Percentiles rank a stretch among this genome's conserved stretches.
Evolutionary conservation across 2,888 invertebrate species (phyloP).

Genomic region (Atrina japonica): DNA sequence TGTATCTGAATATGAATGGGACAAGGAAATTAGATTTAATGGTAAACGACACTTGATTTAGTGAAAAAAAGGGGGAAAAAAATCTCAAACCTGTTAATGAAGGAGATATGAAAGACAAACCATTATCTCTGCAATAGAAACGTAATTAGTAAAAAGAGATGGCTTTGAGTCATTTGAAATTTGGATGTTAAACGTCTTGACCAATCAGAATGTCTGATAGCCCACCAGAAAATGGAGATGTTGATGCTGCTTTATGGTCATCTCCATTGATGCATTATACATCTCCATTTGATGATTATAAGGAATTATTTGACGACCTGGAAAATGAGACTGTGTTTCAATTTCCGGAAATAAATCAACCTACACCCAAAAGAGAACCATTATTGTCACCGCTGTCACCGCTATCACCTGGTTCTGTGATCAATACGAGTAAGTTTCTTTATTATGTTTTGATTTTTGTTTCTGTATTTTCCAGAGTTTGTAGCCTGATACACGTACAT

Average conservation of each 20-base stretch:
- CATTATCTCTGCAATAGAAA: too few relatives aligned
- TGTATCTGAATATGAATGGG: too few relatives aligned
- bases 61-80: too few relatives aligned
- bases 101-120: too few relatives aligned
- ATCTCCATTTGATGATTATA: conserved; percentile 74
- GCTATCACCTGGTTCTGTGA: too few relatives aligned
- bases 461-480: too few relatives aligned
- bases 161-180: neutral
- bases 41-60: too few relatives aligned
- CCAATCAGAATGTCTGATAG: conserved; percentile 7
- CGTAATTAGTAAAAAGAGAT: neutral
- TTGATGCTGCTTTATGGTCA: conserved; percentile 65
- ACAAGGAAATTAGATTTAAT: too few relatives aligned
- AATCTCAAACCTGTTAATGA: too few relatives aligned
- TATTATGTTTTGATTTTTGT: neutral
- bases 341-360: conserved; percentile 28
- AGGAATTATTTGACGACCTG: conserved; percentile 71
- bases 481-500: too few relatives aligned
- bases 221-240: conserved; percentile 46
- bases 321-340: conserved; percentile 38
- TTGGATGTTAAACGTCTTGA: neutral
- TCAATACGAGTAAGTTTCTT: neutral
- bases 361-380: conserved; percentile 1
- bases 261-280: conserved; percentile 73
- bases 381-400: too few relatives aligned